Conservation (phyloP, 2,888 invertebrate genomes). For the Arctia plantaginis region DNA sequence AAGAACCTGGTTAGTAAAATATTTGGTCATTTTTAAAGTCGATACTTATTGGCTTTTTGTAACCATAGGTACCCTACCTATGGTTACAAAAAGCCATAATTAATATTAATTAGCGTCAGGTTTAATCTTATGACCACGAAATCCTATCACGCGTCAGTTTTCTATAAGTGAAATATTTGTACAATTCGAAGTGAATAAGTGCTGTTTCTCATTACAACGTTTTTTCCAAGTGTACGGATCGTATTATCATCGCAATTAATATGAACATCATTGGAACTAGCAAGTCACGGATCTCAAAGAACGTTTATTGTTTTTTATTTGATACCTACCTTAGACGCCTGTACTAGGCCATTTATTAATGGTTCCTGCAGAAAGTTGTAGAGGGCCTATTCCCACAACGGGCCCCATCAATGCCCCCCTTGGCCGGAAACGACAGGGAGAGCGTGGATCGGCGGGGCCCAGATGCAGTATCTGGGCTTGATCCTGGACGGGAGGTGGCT, state of each 20-base stretch:
- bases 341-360: neutral
- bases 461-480: too few relatives aligned
- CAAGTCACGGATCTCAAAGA: slow-evolving; percentile 23
- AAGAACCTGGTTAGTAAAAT: slow-evolving; percentile 9
- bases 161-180: slow-evolving; percentile 49
- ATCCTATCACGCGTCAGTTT: slow-evolving; percentile 49
- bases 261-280: slow-evolving; percentile 26
- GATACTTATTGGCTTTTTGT: slow-evolving; percentile 4
- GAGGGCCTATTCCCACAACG: too few relatives aligned
- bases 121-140: slow-evolving; percentile 41
- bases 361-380: too few relatives aligned
- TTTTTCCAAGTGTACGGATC: slow-evolving; percentile 18
- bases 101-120: slow-evolving; percentile 53
- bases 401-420: too few relatives aligned
- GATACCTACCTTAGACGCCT: neutral
- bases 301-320: slow-evolving; percentile 13
- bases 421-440: too few relatives aligned
- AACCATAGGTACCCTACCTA: slow-evolving; percentile 16
- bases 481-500: too few relatives aligned
- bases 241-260: slow-evolving; percentile 36
- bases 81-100: slow-evolving; percentile 43
- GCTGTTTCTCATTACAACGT: slow-evolving; percentile 28
- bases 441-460: too few relatives aligned
- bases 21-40: slow-evolving; percentile 25
- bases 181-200: slow-evolving; percentile 39